Percentiles rank a stretch among this genome's conserved stretches.
phyloP scores from a whole-genome alignment of 2,113 vertebrate species.

The Oreochromis niloticus region DNA sequence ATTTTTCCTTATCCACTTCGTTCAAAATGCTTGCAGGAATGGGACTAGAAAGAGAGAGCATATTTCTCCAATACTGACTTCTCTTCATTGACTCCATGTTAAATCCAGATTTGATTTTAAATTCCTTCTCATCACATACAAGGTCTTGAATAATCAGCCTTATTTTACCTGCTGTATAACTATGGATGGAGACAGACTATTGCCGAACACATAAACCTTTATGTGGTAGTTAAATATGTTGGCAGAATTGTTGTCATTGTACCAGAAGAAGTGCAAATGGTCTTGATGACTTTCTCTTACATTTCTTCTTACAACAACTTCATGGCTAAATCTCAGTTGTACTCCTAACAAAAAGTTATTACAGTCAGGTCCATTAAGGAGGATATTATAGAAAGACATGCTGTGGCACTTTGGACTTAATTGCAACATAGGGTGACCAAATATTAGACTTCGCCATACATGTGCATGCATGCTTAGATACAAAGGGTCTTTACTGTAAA shows the following conservation, averaged over 20 bases:
- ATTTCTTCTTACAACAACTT: neutral
- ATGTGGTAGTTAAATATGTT: neutral
- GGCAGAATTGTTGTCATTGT: neutral
- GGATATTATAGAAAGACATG: neutral
- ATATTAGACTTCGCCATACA: neutral
- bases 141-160: neutral
- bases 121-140: neutral
- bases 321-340: neutral
- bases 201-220: neutral
- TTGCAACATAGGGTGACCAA: neutral
- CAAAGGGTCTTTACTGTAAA: neutral
- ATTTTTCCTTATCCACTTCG: neutral
- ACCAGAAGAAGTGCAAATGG: neutral
- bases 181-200: neutral
- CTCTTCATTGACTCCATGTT: neutral
- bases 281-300: neutral
- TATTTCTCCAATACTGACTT: neutral
- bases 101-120: neutral
- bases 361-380: neutral
- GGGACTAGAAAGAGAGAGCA: neutral
- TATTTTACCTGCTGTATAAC: neutral
- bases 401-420: neutral
- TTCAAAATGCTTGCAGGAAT: neutral
- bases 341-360: neutral
- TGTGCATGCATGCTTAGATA: neutral